Evolutionary conservation across 2,888 invertebrate species (phyloP).

Genomic region (Diloba caeruleocephala): DNA sequence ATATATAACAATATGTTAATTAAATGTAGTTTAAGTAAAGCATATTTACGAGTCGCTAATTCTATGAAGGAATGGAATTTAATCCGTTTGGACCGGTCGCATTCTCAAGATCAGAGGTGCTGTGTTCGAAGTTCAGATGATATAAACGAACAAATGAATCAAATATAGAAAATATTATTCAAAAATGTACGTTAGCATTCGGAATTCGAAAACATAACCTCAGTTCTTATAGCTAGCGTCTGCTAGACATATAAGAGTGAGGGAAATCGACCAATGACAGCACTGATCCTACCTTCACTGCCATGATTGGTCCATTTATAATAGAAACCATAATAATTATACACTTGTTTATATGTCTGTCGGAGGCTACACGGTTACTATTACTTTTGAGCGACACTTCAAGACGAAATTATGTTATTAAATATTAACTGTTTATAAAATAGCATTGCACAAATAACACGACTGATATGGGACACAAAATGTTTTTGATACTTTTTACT

Average conservation of each 20-base stretch:
- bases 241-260: conserved; percentile 85
- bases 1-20: conserved; percentile 75
- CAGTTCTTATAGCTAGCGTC: conserved; percentile 82
- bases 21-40: conserved; percentile 78
- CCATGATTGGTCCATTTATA: conserved; percentile 88
- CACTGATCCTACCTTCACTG: conserved; percentile 84
- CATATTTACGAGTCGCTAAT: conserved; percentile 86
- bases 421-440: conserved; percentile 77
- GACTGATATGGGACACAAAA: conserved; percentile 89
- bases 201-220: conserved; percentile 79
- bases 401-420: conserved; percentile 82
- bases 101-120: conserved; percentile 85
- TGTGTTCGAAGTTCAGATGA: conserved; percentile 73
- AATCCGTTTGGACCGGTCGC: conserved; percentile 80
- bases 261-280: conserved; percentile 87
- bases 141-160: conserved; percentile 26
- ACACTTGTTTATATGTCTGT: conserved; percentile 88
- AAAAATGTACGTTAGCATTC: conserved; percentile 45
- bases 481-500: conserved; percentile 87
- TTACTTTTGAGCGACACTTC: conserved; percentile 88
- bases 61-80: conserved; percentile 84
- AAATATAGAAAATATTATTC: conserved; percentile 9
- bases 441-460: conserved; percentile 86
- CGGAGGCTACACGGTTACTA: conserved; percentile 85
- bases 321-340: conserved; percentile 79